Conservation (phyloP, 2,888 invertebrate species). For the Hydroisotoma schaefferi region DNA sequence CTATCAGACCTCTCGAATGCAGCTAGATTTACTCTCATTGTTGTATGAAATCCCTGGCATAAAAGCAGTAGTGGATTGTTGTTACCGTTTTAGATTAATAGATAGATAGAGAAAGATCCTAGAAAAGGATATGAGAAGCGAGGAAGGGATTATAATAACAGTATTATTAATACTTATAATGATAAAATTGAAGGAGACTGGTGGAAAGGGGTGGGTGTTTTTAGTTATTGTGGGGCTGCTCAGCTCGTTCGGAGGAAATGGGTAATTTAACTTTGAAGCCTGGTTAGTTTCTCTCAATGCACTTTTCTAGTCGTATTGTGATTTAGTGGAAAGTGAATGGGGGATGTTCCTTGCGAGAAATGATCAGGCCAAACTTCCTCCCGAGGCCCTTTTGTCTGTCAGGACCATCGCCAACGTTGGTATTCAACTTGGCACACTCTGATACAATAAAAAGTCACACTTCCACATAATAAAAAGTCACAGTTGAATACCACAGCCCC, state of each 20-base stretch:
- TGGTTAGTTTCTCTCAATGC: constrained; percentile 23
- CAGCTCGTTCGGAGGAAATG: constrained; percentile 36
- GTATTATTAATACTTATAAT: not conserved
- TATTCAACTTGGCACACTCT: too few relatives aligned
- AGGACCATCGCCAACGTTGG: too few relatives aligned
- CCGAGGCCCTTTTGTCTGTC: constrained; percentile 19
- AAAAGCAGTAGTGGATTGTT: not conserved
- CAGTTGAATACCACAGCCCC: not conserved
- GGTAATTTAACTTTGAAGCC: constrained; percentile 42
- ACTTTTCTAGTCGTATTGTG: too few relatives aligned
- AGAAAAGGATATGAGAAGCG: too few relatives aligned
- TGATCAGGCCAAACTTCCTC: constrained; percentile 44
- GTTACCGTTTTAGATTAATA: not conserved
- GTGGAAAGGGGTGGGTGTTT: constrained; percentile 16
- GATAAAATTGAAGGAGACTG: not conserved
- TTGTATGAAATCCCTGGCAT: too few relatives aligned
- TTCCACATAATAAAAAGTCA: constrained; percentile 6
- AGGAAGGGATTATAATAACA: too few relatives aligned
- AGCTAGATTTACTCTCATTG: too few relatives aligned
- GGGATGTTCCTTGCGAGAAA: constrained; percentile 45
- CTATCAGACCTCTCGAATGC: too few relatives aligned
- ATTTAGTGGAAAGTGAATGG: constrained; percentile 9
- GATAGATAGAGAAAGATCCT: not conserved
- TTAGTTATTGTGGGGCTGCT: constrained; percentile 21
- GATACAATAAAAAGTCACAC: too few relatives aligned